These are phyloP conservation scores for Augiades crinisus DNA, from an alignment of 2,888 invertebrate species.

Conservation along the genomic window DNA sequence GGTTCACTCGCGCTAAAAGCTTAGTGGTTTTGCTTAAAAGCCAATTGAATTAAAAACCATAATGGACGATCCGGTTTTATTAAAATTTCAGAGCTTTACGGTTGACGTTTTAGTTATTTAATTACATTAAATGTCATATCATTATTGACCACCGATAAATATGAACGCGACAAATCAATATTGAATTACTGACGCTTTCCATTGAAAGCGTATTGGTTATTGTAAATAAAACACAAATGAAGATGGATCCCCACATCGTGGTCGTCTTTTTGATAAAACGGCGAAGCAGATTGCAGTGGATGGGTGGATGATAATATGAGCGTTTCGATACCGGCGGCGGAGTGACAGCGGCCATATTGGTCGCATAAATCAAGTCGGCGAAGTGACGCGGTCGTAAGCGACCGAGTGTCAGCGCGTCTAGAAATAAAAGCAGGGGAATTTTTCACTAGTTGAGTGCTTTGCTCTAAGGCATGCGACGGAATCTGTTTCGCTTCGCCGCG, in stretches of 20 bases:
- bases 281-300: constrained; percentile 24
- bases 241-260: constrained; percentile 19
- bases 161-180: no score
- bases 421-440: constrained; percentile 75
- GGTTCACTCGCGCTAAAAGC: neutral
- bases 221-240: constrained; percentile 15
- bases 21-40: neutral
- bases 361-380: constrained; percentile 77
- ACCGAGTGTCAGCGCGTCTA: constrained; percentile 74
- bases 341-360: constrained; percentile 78
- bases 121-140: no score
- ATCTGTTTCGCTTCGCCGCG: constrained; percentile 58
- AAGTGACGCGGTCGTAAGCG: constrained; percentile 74
- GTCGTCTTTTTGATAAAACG: constrained; percentile 23
- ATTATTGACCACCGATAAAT: no score
- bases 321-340: constrained; percentile 65
- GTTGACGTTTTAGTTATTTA: no score
- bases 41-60: neutral
- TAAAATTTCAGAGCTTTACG: no score
- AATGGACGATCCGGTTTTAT: no score
- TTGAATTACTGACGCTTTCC: no score
- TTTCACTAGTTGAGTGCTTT: constrained; percentile 75
- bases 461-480: constrained; percentile 67
- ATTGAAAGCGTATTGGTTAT: no score
- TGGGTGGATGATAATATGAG: constrained; percentile 53